phyloP scores from a whole-genome alignment of 1,140 invertebrate genomes.

The Manduca sexta region DNA sequence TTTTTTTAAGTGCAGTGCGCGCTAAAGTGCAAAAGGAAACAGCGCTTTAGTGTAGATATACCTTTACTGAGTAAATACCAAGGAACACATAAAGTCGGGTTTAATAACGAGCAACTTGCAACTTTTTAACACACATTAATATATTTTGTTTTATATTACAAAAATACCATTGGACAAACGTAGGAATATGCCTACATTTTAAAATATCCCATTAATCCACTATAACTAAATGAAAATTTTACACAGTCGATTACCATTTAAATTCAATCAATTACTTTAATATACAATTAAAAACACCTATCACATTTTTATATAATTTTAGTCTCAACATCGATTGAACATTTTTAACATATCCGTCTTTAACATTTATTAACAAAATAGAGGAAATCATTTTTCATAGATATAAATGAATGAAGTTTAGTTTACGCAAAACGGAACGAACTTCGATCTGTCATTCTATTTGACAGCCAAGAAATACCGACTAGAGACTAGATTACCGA shows the following conservation, averaged over 20 bases:
- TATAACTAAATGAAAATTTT: slow-evolving; percentile 2
- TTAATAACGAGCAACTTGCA: too few species aligned
- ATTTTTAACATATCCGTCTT: slow-evolving; percentile 15
- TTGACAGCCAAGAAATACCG: neutral
- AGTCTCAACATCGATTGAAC: slow-evolving; percentile 32
- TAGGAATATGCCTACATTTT: slow-evolving; percentile 26
- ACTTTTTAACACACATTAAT: neutral
- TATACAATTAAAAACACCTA: slow-evolving; percentile 32
- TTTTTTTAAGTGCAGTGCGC: too few species aligned
- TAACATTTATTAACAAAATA: slow-evolving; percentile 4
- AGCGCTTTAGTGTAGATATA: too few species aligned
- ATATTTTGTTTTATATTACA: slow-evolving; percentile 14
- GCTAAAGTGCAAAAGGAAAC: too few species aligned
- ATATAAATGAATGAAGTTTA: neutral
- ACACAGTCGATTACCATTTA: slow-evolving; percentile 3
- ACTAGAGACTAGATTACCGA: slow-evolving; percentile 10
- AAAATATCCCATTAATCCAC: slow-evolving; percentile 5
- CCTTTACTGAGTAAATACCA: too few species aligned
- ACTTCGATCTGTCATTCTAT: neutral
- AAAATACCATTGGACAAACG: slow-evolving; percentile 30
- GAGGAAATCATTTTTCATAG: neutral
- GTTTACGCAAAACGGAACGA: neutral
- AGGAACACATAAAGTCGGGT: too few species aligned
- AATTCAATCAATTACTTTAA: slow-evolving; percentile 11
- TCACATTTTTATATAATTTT: slow-evolving; percentile 28